Evolutionary conservation across 2,113 vertebrate genomes (phyloP).

Genomic region (Atherinomorus stipes): DNA sequence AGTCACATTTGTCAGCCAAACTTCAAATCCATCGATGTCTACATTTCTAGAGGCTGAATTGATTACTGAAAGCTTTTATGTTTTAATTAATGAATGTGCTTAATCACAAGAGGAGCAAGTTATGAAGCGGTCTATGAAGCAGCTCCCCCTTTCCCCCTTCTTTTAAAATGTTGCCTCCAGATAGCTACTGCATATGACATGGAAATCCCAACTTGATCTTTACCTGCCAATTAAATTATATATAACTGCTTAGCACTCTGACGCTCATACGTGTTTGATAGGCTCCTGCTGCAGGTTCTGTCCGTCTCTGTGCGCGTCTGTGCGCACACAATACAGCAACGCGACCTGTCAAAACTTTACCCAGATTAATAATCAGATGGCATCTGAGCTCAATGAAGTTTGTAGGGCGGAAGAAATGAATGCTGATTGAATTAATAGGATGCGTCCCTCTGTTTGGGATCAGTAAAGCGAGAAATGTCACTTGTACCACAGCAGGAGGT

Average conservation of each 20-base stretch:
- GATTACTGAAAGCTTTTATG: conserved; percentile 1
- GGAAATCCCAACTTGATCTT: conserved; percentile 18
- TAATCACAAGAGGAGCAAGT: conserved; percentile 1
- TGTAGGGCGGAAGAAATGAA: conserved; percentile 53
- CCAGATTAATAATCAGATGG: conserved; percentile 40
- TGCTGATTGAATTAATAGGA: conserved; percentile 38
- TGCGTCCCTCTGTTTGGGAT: not conserved
- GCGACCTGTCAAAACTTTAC: conserved; percentile 52
- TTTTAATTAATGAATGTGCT: not conserved
- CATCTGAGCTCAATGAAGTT: conserved; percentile 57
- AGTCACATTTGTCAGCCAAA: conserved; percentile 19
- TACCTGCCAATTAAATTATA: conserved; percentile 32
- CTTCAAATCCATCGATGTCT: conserved; percentile 26
- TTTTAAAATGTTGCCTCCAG: not conserved
- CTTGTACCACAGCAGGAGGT: not conserved
- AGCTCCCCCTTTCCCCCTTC: too few relatives aligned
- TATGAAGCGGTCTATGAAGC: conserved; percentile 10
- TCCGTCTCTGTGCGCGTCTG: not conserved
- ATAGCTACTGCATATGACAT: conserved; percentile 29
- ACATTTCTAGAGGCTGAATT: not conserved
- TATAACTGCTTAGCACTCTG: conserved; percentile 37
- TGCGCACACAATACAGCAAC: conserved; percentile 17
- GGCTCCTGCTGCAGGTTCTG: conserved; percentile 28
- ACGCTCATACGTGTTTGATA: conserved; percentile 32
- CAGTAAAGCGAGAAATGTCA: conserved; percentile 23